Base-by-base conservation (phyloP, 1,140 invertebrate species). In the Triops cancriformis region DNA sequence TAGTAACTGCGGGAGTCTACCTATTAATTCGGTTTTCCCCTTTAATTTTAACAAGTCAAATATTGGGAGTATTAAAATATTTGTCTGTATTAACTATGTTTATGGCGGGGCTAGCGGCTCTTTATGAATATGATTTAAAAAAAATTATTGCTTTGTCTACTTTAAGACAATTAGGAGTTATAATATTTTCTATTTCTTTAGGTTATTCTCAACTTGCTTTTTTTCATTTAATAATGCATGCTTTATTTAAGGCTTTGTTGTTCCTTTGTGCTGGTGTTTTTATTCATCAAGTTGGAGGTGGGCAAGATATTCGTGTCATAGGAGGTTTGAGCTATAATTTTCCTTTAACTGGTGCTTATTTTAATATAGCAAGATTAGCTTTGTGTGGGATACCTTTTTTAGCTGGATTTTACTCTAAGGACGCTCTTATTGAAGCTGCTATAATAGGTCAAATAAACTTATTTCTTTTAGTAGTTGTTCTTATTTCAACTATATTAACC, bases 91-190 rank as follows among this genome's bases (percentile, higher is more conserved):
- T 84, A 76, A 90, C 88, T 12, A 89, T 90, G 85, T 87, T 90
- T 85, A 88, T 89, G 82, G 84, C 88, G 10, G 87, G 88, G 0
- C 79, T 89, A 81, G 82, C 85, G 0, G 88, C 88, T 80, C 87
- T 86, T 86, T 88, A 87, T 87, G 88, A 90, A 80, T 87, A 85
- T 87, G 88, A 90, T 86, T 87, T 90, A 82, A 89, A 89, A 84
- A 90, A 89, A 86, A 88, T 90, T 88, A 89, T 91, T 90, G 90
- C 89, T 83, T 85, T 90, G 79, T 91, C 90, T 10, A 91, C 90
- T 75, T 86, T 91, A 84, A 90, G 89, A 23, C 89, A 91, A 81
- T 86, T 91, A 84, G 88, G 89, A 0, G 85, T 90, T 83, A 90
- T 90, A 86, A 88, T 90, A 83, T 85, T 86, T 83, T 85, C 85